phyloP scores from a whole-genome alignment of 2,797 vertebrate genomes.

The Onychomys torridus region DNA sequence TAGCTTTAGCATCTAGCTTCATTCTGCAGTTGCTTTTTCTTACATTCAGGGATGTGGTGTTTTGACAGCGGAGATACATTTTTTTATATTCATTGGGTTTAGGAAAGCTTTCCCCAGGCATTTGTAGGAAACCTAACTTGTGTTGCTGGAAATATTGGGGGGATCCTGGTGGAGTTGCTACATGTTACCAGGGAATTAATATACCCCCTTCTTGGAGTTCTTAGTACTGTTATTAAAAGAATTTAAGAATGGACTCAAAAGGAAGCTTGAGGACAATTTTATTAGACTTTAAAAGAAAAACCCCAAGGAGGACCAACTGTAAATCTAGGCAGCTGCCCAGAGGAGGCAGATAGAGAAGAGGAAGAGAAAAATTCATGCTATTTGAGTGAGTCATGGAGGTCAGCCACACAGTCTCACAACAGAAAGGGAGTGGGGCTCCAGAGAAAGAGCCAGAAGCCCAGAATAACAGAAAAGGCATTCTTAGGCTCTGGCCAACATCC shows the following conservation, averaged over 20 bases:
- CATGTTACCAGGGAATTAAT: neutral
- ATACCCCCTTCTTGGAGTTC: neutral
- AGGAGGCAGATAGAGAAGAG: neutral
- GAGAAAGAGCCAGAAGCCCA: neutral
- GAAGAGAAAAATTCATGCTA: neutral
- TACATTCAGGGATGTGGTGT: neutral
- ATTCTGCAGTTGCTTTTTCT: conserved; percentile 27
- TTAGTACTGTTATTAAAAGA: neutral
- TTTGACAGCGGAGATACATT: neutral
- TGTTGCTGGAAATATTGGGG: neutral
- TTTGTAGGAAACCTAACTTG: neutral
- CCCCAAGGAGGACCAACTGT: neutral
- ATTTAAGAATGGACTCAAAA: neutral
- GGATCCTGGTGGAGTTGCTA: neutral
- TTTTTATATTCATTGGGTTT: neutral
- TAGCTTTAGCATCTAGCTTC: neutral
- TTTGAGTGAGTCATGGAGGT: neutral
- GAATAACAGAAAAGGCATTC: neutral
- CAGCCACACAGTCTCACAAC: neutral
- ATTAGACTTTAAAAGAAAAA: neutral
- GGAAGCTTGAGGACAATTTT: neutral
- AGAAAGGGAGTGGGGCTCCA: neutral
- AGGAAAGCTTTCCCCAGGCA: neutral
- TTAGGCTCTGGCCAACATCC: neutral
- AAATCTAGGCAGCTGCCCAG: neutral